phyloP scores from a whole-genome alignment of 2,113 vertebrate genomes.

The Dryoscopus gambensis region DNA sequence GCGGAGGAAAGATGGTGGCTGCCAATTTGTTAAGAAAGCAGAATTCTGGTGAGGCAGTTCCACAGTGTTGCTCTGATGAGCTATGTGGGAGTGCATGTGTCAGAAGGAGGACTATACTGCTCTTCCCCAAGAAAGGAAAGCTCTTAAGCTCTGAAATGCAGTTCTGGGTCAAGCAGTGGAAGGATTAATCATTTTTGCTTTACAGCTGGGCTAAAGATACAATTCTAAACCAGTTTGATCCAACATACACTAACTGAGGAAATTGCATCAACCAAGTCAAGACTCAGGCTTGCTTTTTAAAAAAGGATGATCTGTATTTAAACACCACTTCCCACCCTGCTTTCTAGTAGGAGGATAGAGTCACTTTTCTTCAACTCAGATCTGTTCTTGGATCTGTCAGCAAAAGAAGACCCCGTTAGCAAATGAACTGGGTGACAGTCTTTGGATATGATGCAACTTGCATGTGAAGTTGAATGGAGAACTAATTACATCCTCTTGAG shows the following conservation, averaged over 20 bases:
- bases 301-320: background rate
- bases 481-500: background rate
- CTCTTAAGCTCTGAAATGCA: background rate
- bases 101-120: background rate
- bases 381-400: background rate
- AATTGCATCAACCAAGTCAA: background rate
- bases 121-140: background rate
- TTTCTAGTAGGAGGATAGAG: background rate
- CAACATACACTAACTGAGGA: background rate
- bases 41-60: background rate
- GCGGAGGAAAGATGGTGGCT: background rate
- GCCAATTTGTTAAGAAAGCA: background rate
- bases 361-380: background rate
- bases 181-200: background rate
- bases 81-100: background rate
- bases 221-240: background rate
- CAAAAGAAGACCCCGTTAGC: background rate
- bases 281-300: background rate
- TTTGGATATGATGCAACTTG: background rate
- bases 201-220: background rate
- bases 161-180: background rate
- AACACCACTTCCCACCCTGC: fast-evolving
- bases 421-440: background rate
- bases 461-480: background rate
- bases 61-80: background rate